Evolutionary conservation across 2,888 invertebrate species (phyloP).

Genomic region (Pristionchus exspectatus): DNA sequence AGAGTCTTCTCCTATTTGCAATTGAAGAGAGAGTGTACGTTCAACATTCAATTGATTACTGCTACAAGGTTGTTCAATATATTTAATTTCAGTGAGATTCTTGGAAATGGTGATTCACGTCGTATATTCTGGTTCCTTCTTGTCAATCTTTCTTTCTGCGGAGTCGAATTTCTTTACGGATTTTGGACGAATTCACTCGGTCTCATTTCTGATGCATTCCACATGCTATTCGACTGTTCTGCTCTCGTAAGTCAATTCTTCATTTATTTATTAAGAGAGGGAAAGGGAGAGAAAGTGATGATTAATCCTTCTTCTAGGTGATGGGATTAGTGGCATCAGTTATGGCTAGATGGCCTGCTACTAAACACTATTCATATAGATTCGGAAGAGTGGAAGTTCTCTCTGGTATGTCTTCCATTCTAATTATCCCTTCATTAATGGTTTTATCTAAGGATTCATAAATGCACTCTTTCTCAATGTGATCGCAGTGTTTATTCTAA

Average conservation of each 20-base stretch:
- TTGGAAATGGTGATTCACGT: conserved; percentile 82
- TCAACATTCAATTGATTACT: neutral
- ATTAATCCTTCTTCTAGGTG: conserved; percentile 67
- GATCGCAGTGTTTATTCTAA: conserved; percentile 82
- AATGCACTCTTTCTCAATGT: conserved; percentile 83
- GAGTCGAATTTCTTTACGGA: conserved; percentile 83
- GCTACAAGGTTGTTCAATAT: neutral
- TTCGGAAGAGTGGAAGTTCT: conserved; percentile 82
- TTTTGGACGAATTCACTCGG: conserved; percentile 83
- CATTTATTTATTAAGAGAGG: too few species aligned
- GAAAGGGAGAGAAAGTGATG: neutral
- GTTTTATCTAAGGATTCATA: conserved; percentile 81
- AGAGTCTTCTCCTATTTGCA: conserved; percentile 58
- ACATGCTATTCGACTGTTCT: conserved; percentile 84
- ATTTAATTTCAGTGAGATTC: conserved; percentile 79
- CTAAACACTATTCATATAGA: conserved; percentile 82
- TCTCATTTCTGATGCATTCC: conserved; percentile 83
- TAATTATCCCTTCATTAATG: neutral
- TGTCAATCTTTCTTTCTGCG: conserved; percentile 73
- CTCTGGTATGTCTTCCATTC: conserved; percentile 55
- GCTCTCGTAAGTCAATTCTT: conserved; percentile 79
- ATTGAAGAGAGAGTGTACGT: conserved; percentile 63
- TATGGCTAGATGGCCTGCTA: conserved; percentile 82
- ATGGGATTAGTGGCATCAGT: conserved; percentile 84
- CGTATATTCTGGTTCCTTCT: conserved; percentile 81